phyloP scores from a whole-genome alignment of 2,113 vertebrate genomes.

The Amphiprion percula region DNA sequence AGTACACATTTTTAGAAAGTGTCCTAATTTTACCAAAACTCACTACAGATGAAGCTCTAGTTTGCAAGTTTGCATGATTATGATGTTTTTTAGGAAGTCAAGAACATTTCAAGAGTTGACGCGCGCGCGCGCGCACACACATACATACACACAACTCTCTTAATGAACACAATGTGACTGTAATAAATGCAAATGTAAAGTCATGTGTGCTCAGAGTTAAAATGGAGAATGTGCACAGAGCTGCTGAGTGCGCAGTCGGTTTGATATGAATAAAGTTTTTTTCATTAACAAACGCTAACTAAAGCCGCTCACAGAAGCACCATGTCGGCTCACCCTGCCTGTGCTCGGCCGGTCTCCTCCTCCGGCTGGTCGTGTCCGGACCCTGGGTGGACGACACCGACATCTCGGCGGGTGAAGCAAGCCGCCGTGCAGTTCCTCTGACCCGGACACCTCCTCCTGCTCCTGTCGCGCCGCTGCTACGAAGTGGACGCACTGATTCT shows the following conservation, averaged over 20 bases:
- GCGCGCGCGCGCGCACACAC: background rate
- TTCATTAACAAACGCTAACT: background rate
- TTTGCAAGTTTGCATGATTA: no score
- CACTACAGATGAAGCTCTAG: no score
- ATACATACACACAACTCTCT: background rate
- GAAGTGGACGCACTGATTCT: conserved; percentile 5
- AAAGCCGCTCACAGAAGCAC: conserved; percentile 3
- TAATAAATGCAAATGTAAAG: no score
- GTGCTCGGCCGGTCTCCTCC: conserved; percentile 62
- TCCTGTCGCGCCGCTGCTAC: background rate
- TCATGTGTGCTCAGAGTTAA: background rate
- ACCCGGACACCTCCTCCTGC: background rate
- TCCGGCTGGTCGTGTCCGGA: conserved; percentile 55
- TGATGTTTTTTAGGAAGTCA: no score
- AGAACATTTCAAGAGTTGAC: no score
- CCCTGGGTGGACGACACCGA: conserved; percentile 35
- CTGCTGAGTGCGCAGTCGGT: background rate
- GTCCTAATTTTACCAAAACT: no score
- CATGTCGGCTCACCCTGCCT: conserved; percentile 51
- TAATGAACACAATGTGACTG: conserved; percentile 22
- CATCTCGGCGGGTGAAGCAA: conserved; percentile 29
- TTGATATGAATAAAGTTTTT: conserved; percentile 47
- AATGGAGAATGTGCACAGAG: conserved; percentile 15
- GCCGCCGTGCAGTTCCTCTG: conserved; percentile 1
- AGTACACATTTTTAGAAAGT: no score